Conservation (phyloP, 2,888 invertebrate species). For the Tubulanus polymorphus region DNA sequence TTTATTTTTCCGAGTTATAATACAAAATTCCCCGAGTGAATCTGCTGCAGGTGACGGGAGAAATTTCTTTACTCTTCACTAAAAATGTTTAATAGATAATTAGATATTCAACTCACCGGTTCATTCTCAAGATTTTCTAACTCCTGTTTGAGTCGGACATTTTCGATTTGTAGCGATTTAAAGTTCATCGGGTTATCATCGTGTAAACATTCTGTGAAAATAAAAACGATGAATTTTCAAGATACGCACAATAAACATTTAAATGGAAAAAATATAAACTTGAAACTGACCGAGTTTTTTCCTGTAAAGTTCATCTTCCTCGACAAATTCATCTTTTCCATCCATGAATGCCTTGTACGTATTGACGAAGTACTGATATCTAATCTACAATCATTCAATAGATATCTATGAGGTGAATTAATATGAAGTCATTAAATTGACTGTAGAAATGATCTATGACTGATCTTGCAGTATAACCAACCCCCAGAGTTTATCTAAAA, state of each 20-base stretch:
- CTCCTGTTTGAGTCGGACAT: slow-evolving; percentile 26
- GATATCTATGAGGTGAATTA: slow-evolving; percentile 3
- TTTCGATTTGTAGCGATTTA: slow-evolving; percentile 26
- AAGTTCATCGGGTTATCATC: slow-evolving; percentile 25
- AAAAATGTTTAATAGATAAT: background rate
- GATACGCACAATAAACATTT: too few species aligned
- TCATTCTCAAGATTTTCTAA: slow-evolving; percentile 28
- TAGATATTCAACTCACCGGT: background rate
- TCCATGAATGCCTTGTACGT: slow-evolving; percentile 28
- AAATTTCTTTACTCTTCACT: background rate
- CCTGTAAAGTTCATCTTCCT: slow-evolving; percentile 26
- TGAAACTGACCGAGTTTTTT: slow-evolving; percentile 31
- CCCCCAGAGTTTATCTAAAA: too few species aligned
- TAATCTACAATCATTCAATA: slow-evolving; percentile 24
- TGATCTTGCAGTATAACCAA: too few species aligned
- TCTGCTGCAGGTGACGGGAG: background rate
- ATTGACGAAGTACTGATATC: slow-evolving; percentile 25
- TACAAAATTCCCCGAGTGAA: too few species aligned
- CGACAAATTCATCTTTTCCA: slow-evolving; percentile 33
- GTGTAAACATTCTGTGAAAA: slow-evolving; percentile 25
- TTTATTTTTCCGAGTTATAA: too few species aligned
- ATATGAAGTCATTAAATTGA: background rate
- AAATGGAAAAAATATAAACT: too few species aligned
- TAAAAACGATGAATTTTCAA: background rate
- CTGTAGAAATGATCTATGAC: too few species aligned